These are phyloP conservation scores for Drosophila murphyi DNA, from an alignment of 1,140 invertebrate genomes.

Conservation along the genomic window DNA sequence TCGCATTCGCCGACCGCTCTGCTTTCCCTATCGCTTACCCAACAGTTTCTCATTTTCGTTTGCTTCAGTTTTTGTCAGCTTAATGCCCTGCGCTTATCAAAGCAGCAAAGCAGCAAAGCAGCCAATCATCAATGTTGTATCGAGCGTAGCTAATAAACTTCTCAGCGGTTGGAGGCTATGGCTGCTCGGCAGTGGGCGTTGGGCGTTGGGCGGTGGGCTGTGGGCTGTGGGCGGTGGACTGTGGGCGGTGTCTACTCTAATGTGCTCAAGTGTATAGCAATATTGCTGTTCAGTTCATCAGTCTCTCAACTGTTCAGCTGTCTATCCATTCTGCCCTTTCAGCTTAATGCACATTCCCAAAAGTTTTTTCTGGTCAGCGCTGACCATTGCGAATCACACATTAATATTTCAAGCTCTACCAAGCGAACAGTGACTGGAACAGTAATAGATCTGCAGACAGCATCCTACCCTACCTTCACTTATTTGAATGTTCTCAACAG, in stretches of 20 bases:
- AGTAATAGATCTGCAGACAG: slow-evolving; percentile 17
- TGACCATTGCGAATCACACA: slow-evolving; percentile 45
- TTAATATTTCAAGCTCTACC: slow-evolving; percentile 69
- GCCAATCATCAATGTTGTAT: slow-evolving; percentile 79
- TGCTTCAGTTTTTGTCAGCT: slow-evolving; percentile 77
- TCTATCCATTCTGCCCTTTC: slow-evolving; percentile 22
- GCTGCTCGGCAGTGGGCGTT: not conserved
- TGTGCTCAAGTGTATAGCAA: slow-evolving; percentile 31
- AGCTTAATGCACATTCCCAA: slow-evolving; percentile 64
- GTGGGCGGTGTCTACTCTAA: slow-evolving; percentile 1
- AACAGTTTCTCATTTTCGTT: slow-evolving; percentile 63
- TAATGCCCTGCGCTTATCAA: slow-evolving; percentile 76
- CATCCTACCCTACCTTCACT: slow-evolving; percentile 23
- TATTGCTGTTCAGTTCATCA: slow-evolving; percentile 28
- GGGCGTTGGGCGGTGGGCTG: not conserved
- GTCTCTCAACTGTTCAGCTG: slow-evolving; percentile 9
- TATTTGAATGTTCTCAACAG: slow-evolving; percentile 38
- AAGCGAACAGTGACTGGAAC: slow-evolving; percentile 32
- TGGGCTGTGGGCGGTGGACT: not conserved
- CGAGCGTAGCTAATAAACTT: slow-evolving; percentile 76
- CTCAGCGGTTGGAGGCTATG: slow-evolving; percentile 31
- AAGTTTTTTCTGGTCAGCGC: slow-evolving; percentile 30
- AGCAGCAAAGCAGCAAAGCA: slow-evolving; percentile 39
- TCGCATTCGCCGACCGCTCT: slow-evolving; percentile 40
- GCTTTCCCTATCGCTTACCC: slow-evolving; percentile 10